Percentiles rank a stretch among this genome's conserved stretches.
phyloP scores from a whole-genome alignment of 1,140 invertebrate species.

The Drosophila nigrodunni region DNA sequence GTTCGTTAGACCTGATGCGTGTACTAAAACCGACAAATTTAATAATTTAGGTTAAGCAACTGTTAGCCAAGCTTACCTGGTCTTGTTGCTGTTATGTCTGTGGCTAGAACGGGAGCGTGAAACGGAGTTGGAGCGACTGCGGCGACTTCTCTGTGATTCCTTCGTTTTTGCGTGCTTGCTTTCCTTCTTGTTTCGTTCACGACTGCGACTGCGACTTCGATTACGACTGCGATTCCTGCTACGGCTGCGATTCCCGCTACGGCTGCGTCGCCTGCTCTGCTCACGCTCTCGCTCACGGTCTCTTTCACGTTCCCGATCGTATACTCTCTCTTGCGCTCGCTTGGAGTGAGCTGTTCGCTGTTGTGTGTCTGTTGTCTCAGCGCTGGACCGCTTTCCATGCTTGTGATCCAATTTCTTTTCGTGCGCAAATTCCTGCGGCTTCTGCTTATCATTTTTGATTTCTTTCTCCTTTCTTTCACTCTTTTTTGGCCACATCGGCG shows the following conservation, averaged over 20 bases:
- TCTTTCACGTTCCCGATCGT: not conserved
- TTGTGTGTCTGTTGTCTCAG: not conserved
- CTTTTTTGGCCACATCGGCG: not conserved
- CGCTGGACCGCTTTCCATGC: not conserved
- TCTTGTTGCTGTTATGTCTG: conserved; percentile 4
- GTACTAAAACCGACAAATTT: conserved; percentile 19
- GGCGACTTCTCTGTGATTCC: not conserved
- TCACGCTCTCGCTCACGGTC: not conserved
- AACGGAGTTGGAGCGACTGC: conserved; percentile 3
- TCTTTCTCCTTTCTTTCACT: not conserved
- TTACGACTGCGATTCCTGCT: conserved; percentile 29
- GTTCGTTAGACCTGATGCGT: not conserved
- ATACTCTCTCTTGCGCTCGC: not conserved
- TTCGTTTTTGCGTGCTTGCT: conserved; percentile 1
- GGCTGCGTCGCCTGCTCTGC: conserved; percentile 8
- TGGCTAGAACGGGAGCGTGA: conserved; percentile 11
- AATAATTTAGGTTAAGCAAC: not conserved
- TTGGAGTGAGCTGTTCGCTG: not conserved
- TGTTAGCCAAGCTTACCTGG: conserved; percentile 31
- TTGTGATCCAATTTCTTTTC: not conserved
- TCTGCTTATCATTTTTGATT: not conserved
- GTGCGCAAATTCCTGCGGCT: not conserved
- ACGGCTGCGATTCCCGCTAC: conserved; percentile 23
- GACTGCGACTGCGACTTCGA: not conserved
- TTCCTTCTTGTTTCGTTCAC: not conserved